Evolutionary conservation across 2,797 vertebrate species (phyloP), one percentile per base, ranked within the genome.

Genomic region (Pipistrellus pygmaeus): DNA sequence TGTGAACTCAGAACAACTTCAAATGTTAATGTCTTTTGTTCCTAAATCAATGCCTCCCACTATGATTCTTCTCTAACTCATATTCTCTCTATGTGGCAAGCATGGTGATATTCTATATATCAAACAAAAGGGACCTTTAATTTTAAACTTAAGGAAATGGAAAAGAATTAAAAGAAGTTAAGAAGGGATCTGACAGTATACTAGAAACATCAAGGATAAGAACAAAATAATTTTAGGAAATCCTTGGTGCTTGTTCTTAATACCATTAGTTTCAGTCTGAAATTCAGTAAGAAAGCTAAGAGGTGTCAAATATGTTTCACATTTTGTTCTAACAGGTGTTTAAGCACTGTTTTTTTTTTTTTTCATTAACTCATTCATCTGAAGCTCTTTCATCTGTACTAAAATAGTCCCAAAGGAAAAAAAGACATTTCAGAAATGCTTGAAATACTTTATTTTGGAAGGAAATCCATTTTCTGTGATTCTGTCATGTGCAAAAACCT

Each of bases 391-490:
- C 32, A 81, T 88, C 85, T 94, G n/a, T 96, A 93, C 95, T 95
- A 96, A 96, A 92, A 93, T 93, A 88, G 75, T 92, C 85, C 88
- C 91, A 93, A 88, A 93, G 78, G 95, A 78, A 88, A 83, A 82
- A 82, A 86, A 85, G 6, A 88, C 69, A 66, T 95, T 93, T 96
- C 51, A 95, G 85, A 95, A 92, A 90, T 96, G 84, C 93, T 97
- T 96, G 76, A 66, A 64, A 95, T 92, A 25, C 60, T 93, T 91
- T 95, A 85, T 85, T 96, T 95, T 66, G 5, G 9, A 55, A 41
- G 48, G 3, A 48, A 95, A 96, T 95, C 71, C 71, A 96, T 96
- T 96, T 96, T 95, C 81, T 96, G n/a, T 95, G 77, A 97, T 96
- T 93, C 73, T 68, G 46, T 95, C 87, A 94, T 96, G 94, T 95